Conservation (phyloP, 64 coral and sea anemone species). For the Astreopora myriophthalma region DNA sequence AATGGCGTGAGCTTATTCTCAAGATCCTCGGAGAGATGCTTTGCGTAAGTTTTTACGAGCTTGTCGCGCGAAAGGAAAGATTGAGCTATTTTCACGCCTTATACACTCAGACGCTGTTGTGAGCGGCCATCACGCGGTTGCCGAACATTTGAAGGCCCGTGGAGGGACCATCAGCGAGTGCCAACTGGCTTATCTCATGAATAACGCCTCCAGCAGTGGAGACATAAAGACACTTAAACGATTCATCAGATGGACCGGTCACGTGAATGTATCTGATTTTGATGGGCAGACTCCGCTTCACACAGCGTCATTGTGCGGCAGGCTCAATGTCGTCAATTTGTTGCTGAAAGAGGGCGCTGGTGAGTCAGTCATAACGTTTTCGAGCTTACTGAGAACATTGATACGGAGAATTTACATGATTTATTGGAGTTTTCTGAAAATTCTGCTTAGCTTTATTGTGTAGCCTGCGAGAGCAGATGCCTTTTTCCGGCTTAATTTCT, state of each 20-base stretch:
- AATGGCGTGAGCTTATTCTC: no score
- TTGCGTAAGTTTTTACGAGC: no score
- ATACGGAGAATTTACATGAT: no score
- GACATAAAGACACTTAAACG: slow-evolving; percentile 72
- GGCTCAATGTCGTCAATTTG: slow-evolving; percentile 59
- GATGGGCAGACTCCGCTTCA: slow-evolving; percentile 83
- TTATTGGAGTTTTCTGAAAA: no score
- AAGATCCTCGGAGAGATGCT: no score
- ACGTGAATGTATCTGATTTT: slow-evolving; percentile 80
- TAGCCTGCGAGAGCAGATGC: no score
- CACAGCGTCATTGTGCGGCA: slow-evolving; percentile 60
- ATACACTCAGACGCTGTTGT: slow-evolving; percentile 76
- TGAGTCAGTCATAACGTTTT: no score
- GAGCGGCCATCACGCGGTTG: slow-evolving; percentile 63
- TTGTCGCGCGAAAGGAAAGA: no score
- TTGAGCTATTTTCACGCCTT: background rate
- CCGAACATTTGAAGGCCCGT: slow-evolving; percentile 76
- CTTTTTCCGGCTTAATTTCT: no score
- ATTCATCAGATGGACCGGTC: slow-evolving; percentile 84
- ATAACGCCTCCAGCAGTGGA: slow-evolving; percentile 55
- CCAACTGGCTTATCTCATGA: slow-evolving; percentile 67
- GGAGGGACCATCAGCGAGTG: slow-evolving; percentile 62
- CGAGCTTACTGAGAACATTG: no score
- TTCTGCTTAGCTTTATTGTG: no score
- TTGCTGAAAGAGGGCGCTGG: slow-evolving; percentile 86